A percentile compares a stretch with the other conserved stretches of the same genome.
These are phyloP conservation scores for Drosophila bipectinata DNA, from an alignment of 1,140 invertebrate genomes.

Conservation along the genomic window DNA sequence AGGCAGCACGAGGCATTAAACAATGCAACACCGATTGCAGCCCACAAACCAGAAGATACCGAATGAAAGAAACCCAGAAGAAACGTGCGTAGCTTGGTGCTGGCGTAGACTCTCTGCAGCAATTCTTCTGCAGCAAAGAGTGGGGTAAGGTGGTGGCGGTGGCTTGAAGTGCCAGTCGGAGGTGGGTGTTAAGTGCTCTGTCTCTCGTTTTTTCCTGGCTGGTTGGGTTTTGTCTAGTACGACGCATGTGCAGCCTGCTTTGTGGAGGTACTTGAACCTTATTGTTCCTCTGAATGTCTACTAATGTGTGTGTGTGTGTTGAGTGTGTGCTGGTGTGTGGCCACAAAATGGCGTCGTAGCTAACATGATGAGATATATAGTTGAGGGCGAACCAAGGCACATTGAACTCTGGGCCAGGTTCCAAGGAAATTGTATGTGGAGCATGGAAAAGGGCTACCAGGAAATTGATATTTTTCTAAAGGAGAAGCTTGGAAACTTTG, in stretches of 20 bases:
- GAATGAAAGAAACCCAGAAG: constrained; percentile 31
- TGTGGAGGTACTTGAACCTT: constrained; percentile 75
- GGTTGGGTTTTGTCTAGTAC: constrained; percentile 29
- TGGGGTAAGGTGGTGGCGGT: not conserved
- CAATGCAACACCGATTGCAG: constrained; percentile 61
- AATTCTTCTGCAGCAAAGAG: not conserved
- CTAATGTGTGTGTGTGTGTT: constrained; percentile 15
- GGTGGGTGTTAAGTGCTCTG: constrained; percentile 54
- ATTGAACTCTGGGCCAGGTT: constrained; percentile 54
- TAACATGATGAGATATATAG: constrained; percentile 61
- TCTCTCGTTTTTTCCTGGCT: constrained; percentile 5
- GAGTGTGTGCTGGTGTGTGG: constrained; percentile 7
- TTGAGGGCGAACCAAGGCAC: constrained; percentile 47
- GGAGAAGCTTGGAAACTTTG: not conserved
- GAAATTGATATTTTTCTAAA: constrained; percentile 1
- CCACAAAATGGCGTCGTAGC: constrained; percentile 63
- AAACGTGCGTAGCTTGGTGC: constrained; percentile 38
- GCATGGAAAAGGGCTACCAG: constrained; percentile 19
- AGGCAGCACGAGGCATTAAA: constrained; percentile 46
- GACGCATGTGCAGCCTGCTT: constrained; percentile 65
- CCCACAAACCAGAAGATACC: constrained; percentile 28
- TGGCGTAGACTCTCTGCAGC: constrained; percentile 23
- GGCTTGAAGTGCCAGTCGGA: constrained; percentile 16
- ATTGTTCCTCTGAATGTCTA: constrained; percentile 37
- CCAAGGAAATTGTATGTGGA: constrained; percentile 29